A percentile compares a stretch with the other conserved stretches of the same genome.
Evolutionary conservation across 2,888 invertebrate species (phyloP).

Genomic region (Drosophila pullipes): DNA sequence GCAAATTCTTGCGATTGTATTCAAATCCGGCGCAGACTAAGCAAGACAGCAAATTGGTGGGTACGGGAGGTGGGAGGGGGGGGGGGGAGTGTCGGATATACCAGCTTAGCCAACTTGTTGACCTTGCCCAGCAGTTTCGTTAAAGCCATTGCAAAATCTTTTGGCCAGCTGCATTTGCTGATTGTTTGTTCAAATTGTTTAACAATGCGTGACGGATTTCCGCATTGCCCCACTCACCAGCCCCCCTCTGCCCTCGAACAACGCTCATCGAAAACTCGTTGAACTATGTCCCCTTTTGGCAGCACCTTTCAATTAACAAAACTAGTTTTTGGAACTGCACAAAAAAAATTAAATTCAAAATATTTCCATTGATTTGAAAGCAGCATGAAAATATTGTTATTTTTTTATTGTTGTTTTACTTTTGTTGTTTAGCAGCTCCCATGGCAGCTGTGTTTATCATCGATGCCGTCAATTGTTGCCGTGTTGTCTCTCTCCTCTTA

Average conservation of each 20-base stretch:
- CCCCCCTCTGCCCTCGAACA: background rate
- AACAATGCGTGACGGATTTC: conserved; percentile 73
- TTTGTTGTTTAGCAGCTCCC: background rate
- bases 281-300: conserved; percentile 50
- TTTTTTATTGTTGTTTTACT: background rate
- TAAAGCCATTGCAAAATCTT: conserved; percentile 69
- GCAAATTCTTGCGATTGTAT: conserved; percentile 76
- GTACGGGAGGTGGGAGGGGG: background rate
- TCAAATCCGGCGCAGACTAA: conserved; percentile 54
- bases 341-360: conserved; percentile 1
- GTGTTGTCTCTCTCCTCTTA: conserved; percentile 26
- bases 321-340: conserved; percentile 31
- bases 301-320: conserved; percentile 46
- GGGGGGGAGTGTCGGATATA: background rate
- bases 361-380: conserved; percentile 38
- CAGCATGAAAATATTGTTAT: conserved; percentile 7
- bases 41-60: background rate
- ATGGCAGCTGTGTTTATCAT: conserved; percentile 20
- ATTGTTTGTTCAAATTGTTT: conserved; percentile 39
- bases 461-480: conserved; percentile 4
- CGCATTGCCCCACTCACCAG: conserved; percentile 47
- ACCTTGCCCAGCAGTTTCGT: conserved; percentile 64
- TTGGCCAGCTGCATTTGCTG: conserved; percentile 57
- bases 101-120: conserved; percentile 57
- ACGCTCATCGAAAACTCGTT: conserved; percentile 35